Conservation (phyloP, 2,888 invertebrate species). For the Acheta domesticus region DNA sequence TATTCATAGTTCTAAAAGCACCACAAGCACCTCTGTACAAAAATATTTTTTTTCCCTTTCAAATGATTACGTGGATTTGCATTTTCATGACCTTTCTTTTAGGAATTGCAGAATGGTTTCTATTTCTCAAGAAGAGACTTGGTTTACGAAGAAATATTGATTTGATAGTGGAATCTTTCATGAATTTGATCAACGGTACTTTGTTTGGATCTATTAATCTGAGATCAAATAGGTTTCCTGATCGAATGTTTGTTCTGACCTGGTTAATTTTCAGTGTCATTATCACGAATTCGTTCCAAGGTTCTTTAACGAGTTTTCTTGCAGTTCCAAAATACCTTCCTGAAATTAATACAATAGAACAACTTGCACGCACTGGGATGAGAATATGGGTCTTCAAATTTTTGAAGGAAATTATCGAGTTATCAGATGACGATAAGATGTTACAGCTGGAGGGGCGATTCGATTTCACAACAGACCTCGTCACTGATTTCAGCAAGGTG, state of each 20-base stretch:
- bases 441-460: too few relatives aligned
- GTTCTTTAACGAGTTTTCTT: constrained; percentile 23
- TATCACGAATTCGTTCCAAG: constrained; percentile 24
- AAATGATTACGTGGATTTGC: not conserved
- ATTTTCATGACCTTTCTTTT: not conserved
- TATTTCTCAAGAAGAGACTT: not conserved
- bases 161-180: not conserved
- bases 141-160: not conserved
- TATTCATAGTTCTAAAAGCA: constrained; percentile 19
- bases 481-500: not conserved
- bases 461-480: not conserved
- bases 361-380: not conserved
- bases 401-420: not conserved
- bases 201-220: constrained; percentile 2
- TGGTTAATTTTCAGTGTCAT: constrained; percentile 22
- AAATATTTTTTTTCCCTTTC: constrained; percentile 19
- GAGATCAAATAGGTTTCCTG: not conserved
- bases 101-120: not conserved
- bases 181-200: not conserved
- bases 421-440: too few relatives aligned
- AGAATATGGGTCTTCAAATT: not conserved
- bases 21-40: constrained; percentile 3
- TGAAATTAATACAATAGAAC: constrained; percentile 20
- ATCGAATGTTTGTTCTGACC: not conserved
- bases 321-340: constrained; percentile 24